phyloP scores from a whole-genome alignment of 1,140 invertebrate genomes.

The Drosophila bipectinata region DNA sequence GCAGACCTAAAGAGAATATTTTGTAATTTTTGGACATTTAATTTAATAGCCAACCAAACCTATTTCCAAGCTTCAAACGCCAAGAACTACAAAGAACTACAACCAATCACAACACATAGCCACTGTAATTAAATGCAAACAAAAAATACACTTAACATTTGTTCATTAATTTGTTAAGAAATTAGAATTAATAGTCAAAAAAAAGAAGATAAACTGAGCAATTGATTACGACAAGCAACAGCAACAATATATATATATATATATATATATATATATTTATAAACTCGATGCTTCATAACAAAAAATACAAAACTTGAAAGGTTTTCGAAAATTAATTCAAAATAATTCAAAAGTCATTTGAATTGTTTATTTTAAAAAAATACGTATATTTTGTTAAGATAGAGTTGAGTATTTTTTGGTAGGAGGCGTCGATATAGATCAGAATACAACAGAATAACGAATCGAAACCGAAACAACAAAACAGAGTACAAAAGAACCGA shows the following conservation, averaged over 20 bases:
- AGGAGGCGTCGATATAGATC: conserved; percentile 14
- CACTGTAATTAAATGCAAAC: conserved; percentile 66
- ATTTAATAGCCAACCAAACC: conserved; percentile 35
- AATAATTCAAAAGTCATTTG: not conserved
- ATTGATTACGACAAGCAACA: conserved; percentile 28
- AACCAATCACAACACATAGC: conserved; percentile 43
- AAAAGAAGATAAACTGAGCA: conserved; percentile 8
- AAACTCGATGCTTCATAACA: not conserved
- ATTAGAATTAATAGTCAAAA: conserved; percentile 23
- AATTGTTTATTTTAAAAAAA: not conserved
- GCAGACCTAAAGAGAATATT: conserved; percentile 47
- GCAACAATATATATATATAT: not conserved
- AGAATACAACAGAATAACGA: conserved; percentile 27
- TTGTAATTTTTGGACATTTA: conserved; percentile 49
- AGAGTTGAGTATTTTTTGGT: not conserved
- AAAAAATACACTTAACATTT: conserved; percentile 44
- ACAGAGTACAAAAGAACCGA: conserved; percentile 66
- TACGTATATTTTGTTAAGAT: not conserved
- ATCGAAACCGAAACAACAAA: conserved; percentile 49
- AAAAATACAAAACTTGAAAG: not conserved
- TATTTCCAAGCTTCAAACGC: conserved; percentile 43
- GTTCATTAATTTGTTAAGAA: conserved; percentile 69
- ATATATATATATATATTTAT: not conserved
- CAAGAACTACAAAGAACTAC: conserved; percentile 21
- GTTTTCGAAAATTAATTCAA: not conserved